These are phyloP conservation scores for Myrmecobius fasciatus DNA, from an alignment of 2,113 vertebrate genomes.

Conservation along the genomic window DNA sequence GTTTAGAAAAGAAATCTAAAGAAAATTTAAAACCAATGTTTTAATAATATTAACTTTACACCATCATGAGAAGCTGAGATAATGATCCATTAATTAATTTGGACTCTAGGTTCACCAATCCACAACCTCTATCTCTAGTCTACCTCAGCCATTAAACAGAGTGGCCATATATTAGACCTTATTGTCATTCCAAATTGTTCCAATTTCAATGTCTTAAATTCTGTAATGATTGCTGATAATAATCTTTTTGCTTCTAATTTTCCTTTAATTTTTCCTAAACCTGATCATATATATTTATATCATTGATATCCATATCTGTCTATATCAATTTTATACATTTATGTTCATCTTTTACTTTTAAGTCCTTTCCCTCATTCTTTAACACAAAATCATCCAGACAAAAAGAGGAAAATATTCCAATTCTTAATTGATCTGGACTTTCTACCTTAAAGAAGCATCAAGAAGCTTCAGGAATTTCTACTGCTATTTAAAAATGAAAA, in stretches of 20 bases:
- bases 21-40: background rate
- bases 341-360: fast-evolving
- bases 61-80: background rate
- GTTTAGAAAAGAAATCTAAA: background rate
- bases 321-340: background rate
- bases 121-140: background rate
- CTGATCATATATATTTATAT: background rate
- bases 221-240: background rate
- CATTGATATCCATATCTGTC: background rate
- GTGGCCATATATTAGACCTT: background rate
- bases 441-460: background rate
- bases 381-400: background rate
- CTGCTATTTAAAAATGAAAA: background rate
- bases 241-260: background rate
- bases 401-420: background rate
- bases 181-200: background rate
- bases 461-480: background rate
- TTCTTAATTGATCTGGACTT: background rate
- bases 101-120: background rate
- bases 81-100: background rate
- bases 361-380: background rate
- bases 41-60: background rate
- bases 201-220: background rate
- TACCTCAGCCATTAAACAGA: too few species aligned
- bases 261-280: background rate